Percentiles rank a stretch among this genome's conserved stretches.
Conservation (phyloP, 2,888 invertebrate species). For the Apodemia hepburni region DNA sequence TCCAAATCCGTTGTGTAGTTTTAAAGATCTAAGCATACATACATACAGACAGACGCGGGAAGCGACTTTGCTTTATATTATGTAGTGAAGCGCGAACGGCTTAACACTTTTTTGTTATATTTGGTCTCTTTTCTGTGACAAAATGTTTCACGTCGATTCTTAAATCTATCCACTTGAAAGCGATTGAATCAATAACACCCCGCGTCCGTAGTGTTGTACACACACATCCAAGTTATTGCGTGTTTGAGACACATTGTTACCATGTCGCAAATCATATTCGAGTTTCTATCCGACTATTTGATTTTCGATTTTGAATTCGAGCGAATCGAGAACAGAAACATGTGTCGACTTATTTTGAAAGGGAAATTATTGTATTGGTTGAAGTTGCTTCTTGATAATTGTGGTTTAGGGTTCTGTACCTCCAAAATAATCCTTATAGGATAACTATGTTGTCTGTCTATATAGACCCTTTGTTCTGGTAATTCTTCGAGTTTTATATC, state of each 20-base stretch:
- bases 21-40: no score
- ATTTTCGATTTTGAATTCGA: slow-evolving; percentile 4
- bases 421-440: no score
- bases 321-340: background rate
- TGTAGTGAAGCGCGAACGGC: no score
- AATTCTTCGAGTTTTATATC: no score
- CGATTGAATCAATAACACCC: slow-evolving; percentile 14
- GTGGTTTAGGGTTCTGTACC: no score
- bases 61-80: no score
- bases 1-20: no score
- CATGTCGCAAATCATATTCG: slow-evolving; percentile 10
- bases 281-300: background rate
- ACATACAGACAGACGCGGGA: no score
- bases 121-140: background rate
- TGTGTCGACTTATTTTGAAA: background rate
- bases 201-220: background rate
- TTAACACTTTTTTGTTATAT: background rate
- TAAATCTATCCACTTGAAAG: slow-evolving; percentile 12
- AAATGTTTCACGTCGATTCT: slow-evolving; percentile 2
- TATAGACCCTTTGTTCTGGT: no score
- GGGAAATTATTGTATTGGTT: background rate
- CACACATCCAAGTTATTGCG: slow-evolving; percentile 12
- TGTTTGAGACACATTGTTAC: slow-evolving; percentile 9
- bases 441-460: no score
- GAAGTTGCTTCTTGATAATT: background rate